These are phyloP conservation scores for Bombyx huttoni DNA, from an alignment of 2,888 invertebrate genomes.

Conservation along the genomic window DNA sequence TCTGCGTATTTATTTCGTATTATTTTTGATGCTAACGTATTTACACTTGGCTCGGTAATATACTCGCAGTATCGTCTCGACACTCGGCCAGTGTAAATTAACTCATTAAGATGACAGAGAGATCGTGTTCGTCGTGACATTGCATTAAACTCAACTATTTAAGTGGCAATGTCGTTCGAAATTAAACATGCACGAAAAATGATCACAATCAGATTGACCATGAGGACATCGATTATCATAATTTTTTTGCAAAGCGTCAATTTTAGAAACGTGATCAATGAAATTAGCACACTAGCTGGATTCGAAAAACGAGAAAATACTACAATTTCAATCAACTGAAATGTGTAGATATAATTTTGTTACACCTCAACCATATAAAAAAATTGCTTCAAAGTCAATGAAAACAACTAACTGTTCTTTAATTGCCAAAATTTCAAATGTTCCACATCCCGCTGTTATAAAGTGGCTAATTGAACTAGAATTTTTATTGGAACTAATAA, in stretches of 20 bases:
- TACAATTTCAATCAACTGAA: background rate
- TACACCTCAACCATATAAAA: no score
- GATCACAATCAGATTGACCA: slow-evolving; percentile 14
- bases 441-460: no score
- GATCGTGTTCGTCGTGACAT: slow-evolving; percentile 41
- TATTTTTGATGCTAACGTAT: slow-evolving; percentile 4
- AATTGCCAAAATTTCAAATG: no score
- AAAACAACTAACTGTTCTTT: no score
- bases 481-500: no score
- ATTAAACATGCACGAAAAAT: slow-evolving; percentile 24
- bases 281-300: background rate
- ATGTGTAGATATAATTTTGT: background rate
- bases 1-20: no score
- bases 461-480: no score
- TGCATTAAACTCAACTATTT: slow-evolving; percentile 18
- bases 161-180: slow-evolving; percentile 8
- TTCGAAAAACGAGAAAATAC: background rate
- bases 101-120: slow-evolving; percentile 36
- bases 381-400: no score
- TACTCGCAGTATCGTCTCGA: slow-evolving; percentile 13
- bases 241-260: slow-evolving; percentile 7
- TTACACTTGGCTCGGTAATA: slow-evolving; percentile 13
- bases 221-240: slow-evolving; percentile 20
- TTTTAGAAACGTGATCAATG: background rate
- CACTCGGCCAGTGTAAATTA: slow-evolving; percentile 22